Conservation (phyloP, 2,888 invertebrate species). For the Cryptophagus acutangulus region DNA sequence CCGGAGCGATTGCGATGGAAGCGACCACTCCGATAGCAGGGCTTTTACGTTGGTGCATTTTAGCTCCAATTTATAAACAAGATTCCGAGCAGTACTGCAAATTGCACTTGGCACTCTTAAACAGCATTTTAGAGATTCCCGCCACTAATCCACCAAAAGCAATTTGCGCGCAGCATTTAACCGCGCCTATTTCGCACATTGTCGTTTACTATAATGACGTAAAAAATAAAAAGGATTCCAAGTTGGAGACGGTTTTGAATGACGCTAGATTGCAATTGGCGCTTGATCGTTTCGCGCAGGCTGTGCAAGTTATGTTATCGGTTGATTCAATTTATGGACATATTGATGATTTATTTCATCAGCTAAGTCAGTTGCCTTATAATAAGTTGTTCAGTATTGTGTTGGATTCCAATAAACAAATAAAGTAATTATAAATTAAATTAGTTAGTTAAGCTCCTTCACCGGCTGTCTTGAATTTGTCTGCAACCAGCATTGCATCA, state of each 20-base stretch:
- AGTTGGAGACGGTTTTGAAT: slow-evolving; percentile 24
- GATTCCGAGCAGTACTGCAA: slow-evolving; percentile 55
- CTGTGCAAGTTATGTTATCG: slow-evolving; percentile 74
- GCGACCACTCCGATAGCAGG: slow-evolving; percentile 77
- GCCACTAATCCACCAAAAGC: slow-evolving; percentile 55
- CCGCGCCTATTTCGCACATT: slow-evolving; percentile 29
- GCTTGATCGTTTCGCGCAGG: slow-evolving; percentile 77
- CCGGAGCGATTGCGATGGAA: slow-evolving; percentile 79
- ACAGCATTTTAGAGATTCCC: slow-evolving; percentile 57
- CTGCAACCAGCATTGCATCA: no score
- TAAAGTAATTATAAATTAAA: no score
- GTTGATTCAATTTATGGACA: slow-evolving; percentile 78
- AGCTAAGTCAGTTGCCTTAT: slow-evolving; percentile 59
- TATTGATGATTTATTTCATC: slow-evolving; percentile 61
- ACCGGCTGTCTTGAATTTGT: no score
- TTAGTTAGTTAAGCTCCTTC: no score
- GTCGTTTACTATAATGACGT: slow-evolving; percentile 29
- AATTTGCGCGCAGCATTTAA: slow-evolving; percentile 60
- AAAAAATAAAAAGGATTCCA: slow-evolving; percentile 26
- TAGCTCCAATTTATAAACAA: slow-evolving; percentile 58
- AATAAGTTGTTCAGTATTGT: slow-evolving; percentile 62
- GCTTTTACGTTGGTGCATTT: slow-evolving; percentile 70
- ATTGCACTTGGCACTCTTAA: slow-evolving; percentile 63
- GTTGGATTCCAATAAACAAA: slow-evolving; percentile 54
- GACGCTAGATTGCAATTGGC: slow-evolving; percentile 52